Conservation (phyloP, 2,888 invertebrate genomes). For the Danaus chrysippus region DNA sequence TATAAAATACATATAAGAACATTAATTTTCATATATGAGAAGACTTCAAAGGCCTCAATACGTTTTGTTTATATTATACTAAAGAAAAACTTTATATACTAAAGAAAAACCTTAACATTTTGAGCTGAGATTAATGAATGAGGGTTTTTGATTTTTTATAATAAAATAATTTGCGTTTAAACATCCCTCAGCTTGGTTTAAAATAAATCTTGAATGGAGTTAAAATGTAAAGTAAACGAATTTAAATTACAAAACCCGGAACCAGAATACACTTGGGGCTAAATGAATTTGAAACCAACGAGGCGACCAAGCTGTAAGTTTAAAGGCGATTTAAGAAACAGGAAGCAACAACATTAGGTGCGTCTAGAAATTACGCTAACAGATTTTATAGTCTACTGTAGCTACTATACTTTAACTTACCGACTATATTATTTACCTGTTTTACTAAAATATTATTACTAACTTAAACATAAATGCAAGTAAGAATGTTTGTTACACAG, state of each 20-base stretch:
- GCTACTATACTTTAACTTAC: too few species aligned
- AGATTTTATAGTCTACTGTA: neutral
- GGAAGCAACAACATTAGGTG: conserved; percentile 14
- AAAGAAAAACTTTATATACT: neutral
- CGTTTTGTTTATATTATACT: too few species aligned
- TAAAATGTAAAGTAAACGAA: conserved; percentile 28
- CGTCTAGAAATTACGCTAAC: conserved; percentile 15
- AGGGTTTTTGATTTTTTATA: too few species aligned
- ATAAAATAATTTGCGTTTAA: too few species aligned
- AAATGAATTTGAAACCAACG: conserved; percentile 33
- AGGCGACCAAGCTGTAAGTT: conserved; percentile 28
- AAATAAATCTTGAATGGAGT: conserved; percentile 15
- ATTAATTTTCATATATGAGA: too few species aligned
- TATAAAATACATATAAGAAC: neutral
- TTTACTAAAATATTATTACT: too few species aligned
- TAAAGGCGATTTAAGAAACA: conserved; percentile 32
- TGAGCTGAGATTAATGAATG: neutral
- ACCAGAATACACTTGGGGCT: conserved; percentile 21
- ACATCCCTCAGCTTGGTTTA: neutral
- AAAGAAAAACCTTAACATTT: neutral
- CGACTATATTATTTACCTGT: too few species aligned
- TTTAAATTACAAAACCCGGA: conserved; percentile 33
- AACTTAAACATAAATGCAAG: too few species aligned
- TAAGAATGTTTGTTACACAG: too few species aligned
- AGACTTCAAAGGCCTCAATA: too few species aligned